Percentiles rank a stretch among this genome's conserved stretches.
Evolutionary conservation across 2,113 vertebrate species (phyloP).

Genomic region (Ochotona princeps): DNA sequence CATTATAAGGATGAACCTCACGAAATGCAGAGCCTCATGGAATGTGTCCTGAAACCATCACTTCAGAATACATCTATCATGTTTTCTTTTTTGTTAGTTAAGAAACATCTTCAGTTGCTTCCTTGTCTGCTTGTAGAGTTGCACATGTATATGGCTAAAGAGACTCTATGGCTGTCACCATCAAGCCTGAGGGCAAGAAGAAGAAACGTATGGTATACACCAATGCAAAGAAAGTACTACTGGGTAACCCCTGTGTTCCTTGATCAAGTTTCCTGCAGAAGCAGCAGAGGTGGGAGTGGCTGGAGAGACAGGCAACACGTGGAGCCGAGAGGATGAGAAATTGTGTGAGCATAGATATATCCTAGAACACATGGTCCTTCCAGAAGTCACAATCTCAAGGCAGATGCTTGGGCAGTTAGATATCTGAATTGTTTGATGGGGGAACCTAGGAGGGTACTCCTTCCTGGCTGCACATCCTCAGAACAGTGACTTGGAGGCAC

Average conservation of each 20-base stretch:
- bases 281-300: not conserved
- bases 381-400: not conserved
- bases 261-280: not conserved
- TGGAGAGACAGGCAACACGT: not conserved
- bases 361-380: fast-evolving
- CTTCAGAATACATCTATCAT: too few species aligned
- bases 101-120: not conserved
- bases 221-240: not conserved
- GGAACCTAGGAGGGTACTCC: not conserved
- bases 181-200: not conserved
- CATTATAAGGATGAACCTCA: not conserved
- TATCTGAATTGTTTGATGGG: not conserved
- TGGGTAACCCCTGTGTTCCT: not conserved
- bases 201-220: not conserved
- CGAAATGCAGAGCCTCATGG: not conserved
- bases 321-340: not conserved
- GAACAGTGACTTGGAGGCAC: not conserved
- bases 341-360: not conserved
- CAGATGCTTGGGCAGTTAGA: not conserved
- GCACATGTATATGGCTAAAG: too few species aligned
- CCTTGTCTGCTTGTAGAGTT: not conserved
- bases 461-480: not conserved
- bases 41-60: not conserved
- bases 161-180: not conserved
- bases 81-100: not conserved